Evolutionary conservation across 1,140 invertebrate genomes (phyloP), one percentile per base, ranked within the genome.

Genomic region (Bombus waltoni): DNA sequence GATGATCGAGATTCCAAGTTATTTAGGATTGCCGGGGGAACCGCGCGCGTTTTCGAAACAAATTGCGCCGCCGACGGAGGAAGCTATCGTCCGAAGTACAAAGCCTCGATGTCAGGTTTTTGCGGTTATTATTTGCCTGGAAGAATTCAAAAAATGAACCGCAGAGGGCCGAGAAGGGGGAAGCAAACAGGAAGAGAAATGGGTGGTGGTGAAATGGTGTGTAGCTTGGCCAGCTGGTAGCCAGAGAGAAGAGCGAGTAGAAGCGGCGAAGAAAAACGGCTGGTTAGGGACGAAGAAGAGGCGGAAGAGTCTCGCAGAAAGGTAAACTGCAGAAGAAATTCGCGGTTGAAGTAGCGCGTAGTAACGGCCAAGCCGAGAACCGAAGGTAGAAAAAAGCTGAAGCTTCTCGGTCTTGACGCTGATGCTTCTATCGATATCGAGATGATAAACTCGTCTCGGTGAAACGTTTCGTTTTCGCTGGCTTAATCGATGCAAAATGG

Each of bases 121-220:
- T 84, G 76, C 76, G 83, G 83, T 84, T 80, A 38, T 84, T 84
- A 72, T 80, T 84, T 84, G 76, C 76, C 32, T 15, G 76, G 76
- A 79, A 79, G 82, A 84, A 84, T 84, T 84, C 75, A 84, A 84
- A 84, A 84, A 84, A 84, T 84, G 82, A 84, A 84, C 73, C 42
- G 83, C 87, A 81, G 72, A 77, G 68, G 74, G 70, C 38, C 35
- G 76, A 35, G 78, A 59, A 74, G 74, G 22, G 71, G 62, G 44
- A 75, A 35, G 83, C 40, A 18, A 71, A 57, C 59, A 85, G 66
- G 59, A 78, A 62, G 83, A 32, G 11, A 73, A 47, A 53, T 25
- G 74, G 47, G 5, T n/a, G 74, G 28, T 25, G 57, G 32, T 9
- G 22, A 44, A 53, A 22, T 28, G 25, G 47, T 28, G 47, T 28